Percentiles rank a stretch among this genome's conserved stretches.
phyloP scores from a whole-genome alignment of 2,113 vertebrate species.

The Dolichotis patagonum region DNA sequence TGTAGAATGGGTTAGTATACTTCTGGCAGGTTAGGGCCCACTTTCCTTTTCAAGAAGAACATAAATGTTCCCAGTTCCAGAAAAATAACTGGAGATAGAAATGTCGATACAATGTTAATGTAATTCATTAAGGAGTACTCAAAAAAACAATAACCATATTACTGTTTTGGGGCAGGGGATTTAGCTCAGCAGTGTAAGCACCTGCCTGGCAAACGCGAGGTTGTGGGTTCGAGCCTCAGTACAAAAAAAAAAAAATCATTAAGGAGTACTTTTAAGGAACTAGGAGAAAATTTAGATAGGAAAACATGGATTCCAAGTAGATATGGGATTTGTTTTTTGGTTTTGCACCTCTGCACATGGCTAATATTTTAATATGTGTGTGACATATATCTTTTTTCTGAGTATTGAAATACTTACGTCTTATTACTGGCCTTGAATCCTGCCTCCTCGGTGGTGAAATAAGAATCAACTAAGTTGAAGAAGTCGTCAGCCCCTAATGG shows the following conservation, averaged over 20 bases:
- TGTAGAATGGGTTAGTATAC: not conserved
- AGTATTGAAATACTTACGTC: not conserved
- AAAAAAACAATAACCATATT: no score
- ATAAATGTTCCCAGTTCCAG: not conserved
- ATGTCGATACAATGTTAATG: not conserved
- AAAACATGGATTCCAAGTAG: not conserved
- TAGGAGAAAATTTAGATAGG: not conserved
- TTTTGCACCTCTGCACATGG: not conserved
- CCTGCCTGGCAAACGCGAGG: no score
- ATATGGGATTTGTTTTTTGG: not conserved
- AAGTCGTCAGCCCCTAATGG: not conserved
- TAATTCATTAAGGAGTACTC: not conserved
- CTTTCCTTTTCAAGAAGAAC: not conserved
- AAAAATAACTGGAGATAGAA: not conserved
- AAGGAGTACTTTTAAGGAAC: not conserved
- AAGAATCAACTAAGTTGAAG: not conserved
- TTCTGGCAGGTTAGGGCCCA: not conserved
- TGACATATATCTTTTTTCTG: not conserved
- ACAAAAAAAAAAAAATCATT: no score
- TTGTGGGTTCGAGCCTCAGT: no score
- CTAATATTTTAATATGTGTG: slow-evolving; percentile 13
- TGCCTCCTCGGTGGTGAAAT: not conserved
- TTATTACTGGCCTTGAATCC: not conserved
- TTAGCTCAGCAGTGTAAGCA: no score
- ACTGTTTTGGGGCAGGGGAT: no score